These are phyloP conservation scores for Drosophila teissieri DNA, from an alignment of 1,140 invertebrate species.

Conservation along the genomic window DNA sequence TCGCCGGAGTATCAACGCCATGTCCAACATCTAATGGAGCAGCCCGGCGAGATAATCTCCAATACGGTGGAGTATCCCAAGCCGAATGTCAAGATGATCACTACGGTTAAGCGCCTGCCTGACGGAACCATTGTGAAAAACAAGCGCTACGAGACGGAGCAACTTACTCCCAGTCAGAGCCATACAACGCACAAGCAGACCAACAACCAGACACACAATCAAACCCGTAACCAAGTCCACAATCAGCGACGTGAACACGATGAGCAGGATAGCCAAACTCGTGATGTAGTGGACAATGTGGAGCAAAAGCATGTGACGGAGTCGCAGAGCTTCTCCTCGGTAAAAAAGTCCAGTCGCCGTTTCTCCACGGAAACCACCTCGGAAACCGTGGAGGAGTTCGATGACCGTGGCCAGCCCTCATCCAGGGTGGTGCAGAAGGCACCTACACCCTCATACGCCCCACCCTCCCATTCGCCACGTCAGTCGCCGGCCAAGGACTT, in stretches of 20 bases:
- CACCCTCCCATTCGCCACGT: conserved; percentile 26
- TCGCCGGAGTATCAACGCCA: conserved; percentile 81
- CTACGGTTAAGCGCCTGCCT: conserved; percentile 87
- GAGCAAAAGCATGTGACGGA: conserved; percentile 66
- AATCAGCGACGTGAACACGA: conserved; percentile 43
- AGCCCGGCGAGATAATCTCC: conserved; percentile 85
- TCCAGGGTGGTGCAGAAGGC: conserved; percentile 10
- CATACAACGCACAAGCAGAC: conserved; percentile 29
- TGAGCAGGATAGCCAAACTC: conserved; percentile 41
- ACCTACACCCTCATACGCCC: conserved; percentile 20
- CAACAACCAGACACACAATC: conserved; percentile 32
- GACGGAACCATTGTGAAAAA: conserved; percentile 88
- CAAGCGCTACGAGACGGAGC: conserved; percentile 87
- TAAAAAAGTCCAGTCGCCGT: conserved; percentile 75
- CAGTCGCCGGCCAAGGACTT: conserved; percentile 53
- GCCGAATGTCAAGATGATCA: conserved; percentile 87
- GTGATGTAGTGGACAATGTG: conserved; percentile 65
- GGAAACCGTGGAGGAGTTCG: conserved; percentile 72
- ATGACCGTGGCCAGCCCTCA: conserved; percentile 49
- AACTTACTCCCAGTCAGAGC: conserved; percentile 44
- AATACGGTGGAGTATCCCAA: conserved; percentile 87
- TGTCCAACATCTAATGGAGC: conserved; percentile 75
- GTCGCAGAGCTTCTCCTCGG: conserved; percentile 68
- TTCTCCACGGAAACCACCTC: conserved; percentile 80
- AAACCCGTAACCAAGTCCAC: conserved; percentile 36